Conservation (phyloP, 2,888 invertebrate species). For the Plusia festucae region DNA sequence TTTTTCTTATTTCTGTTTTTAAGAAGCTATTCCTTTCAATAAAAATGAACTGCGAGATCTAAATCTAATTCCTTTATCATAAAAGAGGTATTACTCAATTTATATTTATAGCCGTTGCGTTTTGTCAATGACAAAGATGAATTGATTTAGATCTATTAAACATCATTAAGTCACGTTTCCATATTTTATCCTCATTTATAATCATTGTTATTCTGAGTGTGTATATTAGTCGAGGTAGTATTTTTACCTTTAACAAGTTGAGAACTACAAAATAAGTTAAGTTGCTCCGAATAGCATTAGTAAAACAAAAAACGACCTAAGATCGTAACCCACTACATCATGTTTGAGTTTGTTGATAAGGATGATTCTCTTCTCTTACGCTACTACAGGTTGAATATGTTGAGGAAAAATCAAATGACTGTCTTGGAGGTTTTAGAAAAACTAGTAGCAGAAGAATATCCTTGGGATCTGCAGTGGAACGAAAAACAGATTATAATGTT, state of each 20-base stretch:
- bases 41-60: background rate
- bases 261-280: no score
- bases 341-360: no score
- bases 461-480: no score
- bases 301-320: no score
- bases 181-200: conserved; percentile 4
- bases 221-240: background rate
- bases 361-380: no score
- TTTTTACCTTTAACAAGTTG: background rate
- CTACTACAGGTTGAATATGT: no score
- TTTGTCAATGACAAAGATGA: conserved; percentile 2
- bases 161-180: background rate
- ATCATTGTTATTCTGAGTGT: background rate
- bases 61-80: background rate
- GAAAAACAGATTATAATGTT: no score
- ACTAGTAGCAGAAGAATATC: no score
- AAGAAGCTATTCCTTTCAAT: background rate
- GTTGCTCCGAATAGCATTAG: no score
- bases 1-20: background rate
- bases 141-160: conserved; percentile 4
- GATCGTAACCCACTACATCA: no score
- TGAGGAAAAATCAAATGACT: no score
- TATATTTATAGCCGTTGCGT: conserved; percentile 4
- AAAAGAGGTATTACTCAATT: background rate
- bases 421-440: no score